A percentile compares a stretch with the other conserved stretches of the same genome.
Conservation (phyloP, 2,797 vertebrate genomes). For the Coregonus ussuriensis region DNA sequence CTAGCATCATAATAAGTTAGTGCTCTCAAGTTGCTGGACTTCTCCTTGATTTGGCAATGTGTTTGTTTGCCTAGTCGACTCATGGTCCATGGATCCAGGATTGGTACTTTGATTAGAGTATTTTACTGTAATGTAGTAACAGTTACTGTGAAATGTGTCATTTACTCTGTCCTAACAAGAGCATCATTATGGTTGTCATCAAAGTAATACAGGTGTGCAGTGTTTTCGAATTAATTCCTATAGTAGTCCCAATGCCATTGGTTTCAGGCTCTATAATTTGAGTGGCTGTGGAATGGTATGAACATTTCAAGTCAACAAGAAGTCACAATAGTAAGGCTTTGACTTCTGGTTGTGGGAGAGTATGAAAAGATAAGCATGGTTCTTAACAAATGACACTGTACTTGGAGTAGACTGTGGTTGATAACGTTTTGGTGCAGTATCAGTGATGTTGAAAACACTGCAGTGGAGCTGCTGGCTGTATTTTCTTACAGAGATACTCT, state of each 20-base stretch:
- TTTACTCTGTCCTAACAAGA: no score
- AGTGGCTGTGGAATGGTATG: neutral
- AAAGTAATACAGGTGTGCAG: neutral
- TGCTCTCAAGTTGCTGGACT: neutral
- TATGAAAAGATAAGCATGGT: neutral
- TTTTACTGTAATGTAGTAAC: neutral
- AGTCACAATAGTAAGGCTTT: neutral
- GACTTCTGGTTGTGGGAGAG: neutral
- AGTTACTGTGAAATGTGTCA: no score
- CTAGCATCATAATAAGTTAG: neutral
- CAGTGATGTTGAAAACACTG: slow-evolving; percentile 74
- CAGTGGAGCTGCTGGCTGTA: slow-evolving; percentile 74
- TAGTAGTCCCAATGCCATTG: neutral
- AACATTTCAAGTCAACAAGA: neutral
- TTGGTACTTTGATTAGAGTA: neutral
- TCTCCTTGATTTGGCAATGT: neutral
- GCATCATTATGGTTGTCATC: neutral
- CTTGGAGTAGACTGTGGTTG: slow-evolving; percentile 40
- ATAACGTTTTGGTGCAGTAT: slow-evolving; percentile 78
- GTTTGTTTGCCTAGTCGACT: neutral
- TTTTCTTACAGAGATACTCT: slow-evolving; percentile 69
- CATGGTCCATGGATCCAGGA: neutral
- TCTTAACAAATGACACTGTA: slow-evolving; percentile 32
- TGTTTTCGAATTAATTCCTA: neutral
- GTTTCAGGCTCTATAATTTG: neutral